Evolutionary conservation across 2,797 vertebrate genomes (phyloP).

Genomic region (Xenopus petersii): DNA sequence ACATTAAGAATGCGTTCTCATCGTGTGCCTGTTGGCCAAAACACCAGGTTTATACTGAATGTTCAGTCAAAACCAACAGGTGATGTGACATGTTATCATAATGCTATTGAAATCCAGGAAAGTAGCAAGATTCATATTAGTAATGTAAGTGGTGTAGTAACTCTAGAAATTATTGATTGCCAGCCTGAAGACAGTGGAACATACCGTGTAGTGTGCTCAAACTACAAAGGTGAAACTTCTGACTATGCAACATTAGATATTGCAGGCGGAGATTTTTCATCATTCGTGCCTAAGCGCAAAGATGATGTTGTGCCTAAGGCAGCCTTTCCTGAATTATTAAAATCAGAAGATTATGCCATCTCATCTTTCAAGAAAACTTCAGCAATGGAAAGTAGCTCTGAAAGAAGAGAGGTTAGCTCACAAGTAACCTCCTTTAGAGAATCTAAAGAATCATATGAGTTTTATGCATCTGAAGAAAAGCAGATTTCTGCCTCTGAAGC

Average conservation of each 20-base stretch:
- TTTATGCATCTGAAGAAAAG: conserved; percentile 74
- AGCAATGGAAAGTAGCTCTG: conserved; percentile 77
- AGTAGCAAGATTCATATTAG: conserved; percentile 83
- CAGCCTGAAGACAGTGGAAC: conserved; percentile 88
- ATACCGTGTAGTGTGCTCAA: conserved; percentile 88
- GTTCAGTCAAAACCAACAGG: conserved; percentile 90
- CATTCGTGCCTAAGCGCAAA: conserved; percentile 75
- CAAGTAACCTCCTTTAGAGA: conserved; percentile 79
- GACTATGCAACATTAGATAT: conserved; percentile 95
- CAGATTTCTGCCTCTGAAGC: conserved; percentile 70
- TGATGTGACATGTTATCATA: conserved; percentile 90
- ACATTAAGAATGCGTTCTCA: conserved; percentile 96
- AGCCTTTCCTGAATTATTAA: conserved; percentile 82
- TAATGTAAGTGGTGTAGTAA: conserved; percentile 88
- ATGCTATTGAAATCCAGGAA: conserved; percentile 82
- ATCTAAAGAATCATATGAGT: conserved; percentile 72
- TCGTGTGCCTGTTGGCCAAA: conserved; percentile 80
- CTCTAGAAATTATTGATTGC: conserved; percentile 86
- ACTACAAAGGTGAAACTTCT: conserved; percentile 90
- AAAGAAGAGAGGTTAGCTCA: conserved; percentile 82
- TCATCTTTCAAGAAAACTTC: conserved; percentile 85
- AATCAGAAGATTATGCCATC: conserved; percentile 83
- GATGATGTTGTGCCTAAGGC: conserved; percentile 85
- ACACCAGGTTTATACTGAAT: conserved; percentile 88
- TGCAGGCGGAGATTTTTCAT: conserved; percentile 79